Evolutionary conservation across 2,797 vertebrate genomes (phyloP), one percentile per base, ranked within the genome.

Genomic region (Hippoglossus hippoglossus): DNA sequence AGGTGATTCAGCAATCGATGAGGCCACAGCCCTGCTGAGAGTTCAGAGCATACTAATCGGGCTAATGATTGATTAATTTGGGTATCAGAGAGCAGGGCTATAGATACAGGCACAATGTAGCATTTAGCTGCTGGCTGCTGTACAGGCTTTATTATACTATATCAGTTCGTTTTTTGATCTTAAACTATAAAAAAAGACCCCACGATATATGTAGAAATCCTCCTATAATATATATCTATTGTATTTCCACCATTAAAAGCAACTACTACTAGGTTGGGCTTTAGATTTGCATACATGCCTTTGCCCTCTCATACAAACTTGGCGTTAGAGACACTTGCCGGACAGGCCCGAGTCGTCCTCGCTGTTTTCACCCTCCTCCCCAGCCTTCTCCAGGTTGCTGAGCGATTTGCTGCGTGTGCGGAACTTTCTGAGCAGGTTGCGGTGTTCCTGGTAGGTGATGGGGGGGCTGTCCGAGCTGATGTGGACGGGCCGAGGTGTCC

Each of bases 361-460:
- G 3, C 93, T 92, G 90, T 92, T 91, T 60, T 92, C 90, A 0
- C 70, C 88, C 55, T 94, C 93, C 60, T 90, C 92, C 34, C 69
- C 91, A 4, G 91, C 67, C 81, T 95, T 95, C 87, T 96, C 94
- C 86, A 95, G 91, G 89, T 95, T 94, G 92, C 93, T 95, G 58
- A 95, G 93, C 0, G 94, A 95, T 84, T 94, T 95, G 91, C 94
- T 94, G 78, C 95, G 93, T 12, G 93, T 95, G 78, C 93, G 91
- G 77, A 94, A 95, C 81, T 93, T 94, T 83, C 91, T 87, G 72
- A 95, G 93, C 78, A 95, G 92, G 85, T 94, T 95, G 66, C 94
- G 92, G 73, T 95, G 94, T 63, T 94, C 94, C 85, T 94, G 93
- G 85, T 94, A 96, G 39, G 92, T 94, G 79, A 95, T 94, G 80